Base-by-base conservation (phyloP, 2,888 invertebrate species). In the Diachrysia chrysitis region DNA sequence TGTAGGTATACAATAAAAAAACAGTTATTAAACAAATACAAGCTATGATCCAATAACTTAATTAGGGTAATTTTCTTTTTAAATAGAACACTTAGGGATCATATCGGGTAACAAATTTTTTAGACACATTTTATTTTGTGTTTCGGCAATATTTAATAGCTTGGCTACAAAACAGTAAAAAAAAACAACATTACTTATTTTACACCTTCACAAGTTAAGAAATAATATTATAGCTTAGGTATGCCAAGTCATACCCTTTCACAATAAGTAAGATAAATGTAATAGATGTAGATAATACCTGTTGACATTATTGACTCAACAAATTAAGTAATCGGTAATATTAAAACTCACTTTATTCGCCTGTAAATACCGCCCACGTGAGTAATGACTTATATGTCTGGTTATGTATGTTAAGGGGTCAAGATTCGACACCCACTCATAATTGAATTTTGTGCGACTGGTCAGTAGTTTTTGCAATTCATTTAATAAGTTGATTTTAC, bases 401-500 rank as follows among this genome's bases (percentile, higher is more conserved):
- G 32, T 59, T 29, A 64, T 65, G 56, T 69, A 63, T 81, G 73
- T 78, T 64, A 71, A 55, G 56, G 68, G 81, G 82, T 76, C 82
- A 81, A 79, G 63, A 68, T 53, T 65, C 16, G 16, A 76, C 69
- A 58, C 78, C 74, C 69, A 76, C 78, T 9, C 48, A 35, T 21
- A 21, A 12, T 53, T 58, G 6, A n/a, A 53, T 32, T 53, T 70
- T 32, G 58, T 37, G 29, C 32, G 32, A 58, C 29, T 48, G 35
- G 35, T 56, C 16, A 58, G 69, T 68, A 42, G 54, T 23, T 29
- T 4, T 32, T 58, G 21, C 23, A 29, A 32, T 53, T 5, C 21
- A 25, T 46, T 5, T 53, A 53, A 53, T 46, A 46, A 37, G 37
- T 12, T 37, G 3, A 16, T 3, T 0, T n/a, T 42, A 9, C 5